phyloP scores from a whole-genome alignment of 2,888 invertebrate species.

The Apodemia hepburni region DNA sequence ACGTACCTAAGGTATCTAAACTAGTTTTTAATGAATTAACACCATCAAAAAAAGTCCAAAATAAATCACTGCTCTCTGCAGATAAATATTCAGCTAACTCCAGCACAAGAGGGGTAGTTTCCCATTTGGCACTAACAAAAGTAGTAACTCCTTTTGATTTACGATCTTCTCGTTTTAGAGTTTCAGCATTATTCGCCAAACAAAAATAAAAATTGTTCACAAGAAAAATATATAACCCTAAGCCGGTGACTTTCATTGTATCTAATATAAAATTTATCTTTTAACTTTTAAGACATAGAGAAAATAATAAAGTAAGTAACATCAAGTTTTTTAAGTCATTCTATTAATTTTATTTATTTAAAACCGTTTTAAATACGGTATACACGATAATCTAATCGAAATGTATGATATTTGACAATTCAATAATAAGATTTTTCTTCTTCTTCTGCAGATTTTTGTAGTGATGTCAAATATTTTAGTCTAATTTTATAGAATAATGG shows the following conservation, averaged over 20 bases:
- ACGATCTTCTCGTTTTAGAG: constrained; percentile 56
- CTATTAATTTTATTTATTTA: not conserved
- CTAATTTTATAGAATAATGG: not conserved
- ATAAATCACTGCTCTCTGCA: constrained; percentile 88
- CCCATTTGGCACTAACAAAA: constrained; percentile 96
- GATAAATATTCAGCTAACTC: constrained; percentile 94
- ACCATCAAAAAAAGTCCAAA: constrained; percentile 90
- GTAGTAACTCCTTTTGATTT: constrained; percentile 92
- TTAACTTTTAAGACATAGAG: not conserved
- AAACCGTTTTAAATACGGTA: not conserved
- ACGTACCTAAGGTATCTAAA: constrained; percentile 81
- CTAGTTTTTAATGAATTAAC: constrained; percentile 82
- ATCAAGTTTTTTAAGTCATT: not conserved
- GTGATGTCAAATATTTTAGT: not conserved
- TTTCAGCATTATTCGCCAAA: constrained; percentile 46
- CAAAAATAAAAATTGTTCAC: constrained; percentile 45
- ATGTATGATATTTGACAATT: not conserved
- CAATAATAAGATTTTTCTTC: not conserved
- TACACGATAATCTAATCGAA: not conserved
- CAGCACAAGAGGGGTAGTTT: constrained; percentile 92
- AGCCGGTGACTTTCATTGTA: constrained; percentile 61
- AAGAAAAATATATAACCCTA: constrained; percentile 47
- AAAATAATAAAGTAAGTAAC: not conserved
- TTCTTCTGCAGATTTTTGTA: not conserved
- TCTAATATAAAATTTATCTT: constrained; percentile 24